Conservation (phyloP, 2,113 vertebrate species). For the Guaruba guarouba region DNA sequence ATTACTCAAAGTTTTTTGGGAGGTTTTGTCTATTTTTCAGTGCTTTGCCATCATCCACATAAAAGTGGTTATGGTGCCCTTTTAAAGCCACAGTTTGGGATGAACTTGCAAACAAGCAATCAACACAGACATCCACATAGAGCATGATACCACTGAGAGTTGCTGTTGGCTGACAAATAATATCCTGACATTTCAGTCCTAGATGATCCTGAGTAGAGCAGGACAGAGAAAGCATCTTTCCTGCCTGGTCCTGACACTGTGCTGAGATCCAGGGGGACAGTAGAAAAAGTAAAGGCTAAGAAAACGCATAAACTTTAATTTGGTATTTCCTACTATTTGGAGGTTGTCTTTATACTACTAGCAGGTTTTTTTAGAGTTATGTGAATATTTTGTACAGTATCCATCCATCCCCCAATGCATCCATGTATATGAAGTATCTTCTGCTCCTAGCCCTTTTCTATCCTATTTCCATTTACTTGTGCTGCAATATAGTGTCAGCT, state of each 20-base stretch:
- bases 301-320: not conserved
- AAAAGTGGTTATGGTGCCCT: not conserved
- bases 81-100: not conserved
- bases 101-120: not conserved
- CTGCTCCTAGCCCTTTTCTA: not conserved
- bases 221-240: not conserved
- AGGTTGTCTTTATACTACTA: not conserved
- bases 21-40: not conserved
- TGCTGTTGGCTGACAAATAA: not conserved
- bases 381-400: not conserved
- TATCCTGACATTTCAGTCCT: not conserved
- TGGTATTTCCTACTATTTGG: not conserved
- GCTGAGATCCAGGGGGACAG: not conserved
- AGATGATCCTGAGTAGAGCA: not conserved
- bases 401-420: not conserved
- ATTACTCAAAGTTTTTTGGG: not conserved
- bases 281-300: not conserved
- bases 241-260: not conserved
- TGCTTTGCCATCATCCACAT: not conserved
- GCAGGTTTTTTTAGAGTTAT: not conserved
- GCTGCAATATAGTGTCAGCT: not conserved
- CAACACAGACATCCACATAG: not conserved
- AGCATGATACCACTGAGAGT: fast-evolving
- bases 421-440: not conserved
- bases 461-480: not conserved